Evolutionary conservation across 2,113 vertebrate genomes (phyloP).

Genomic region (Connochaetes taurinus): DNA sequence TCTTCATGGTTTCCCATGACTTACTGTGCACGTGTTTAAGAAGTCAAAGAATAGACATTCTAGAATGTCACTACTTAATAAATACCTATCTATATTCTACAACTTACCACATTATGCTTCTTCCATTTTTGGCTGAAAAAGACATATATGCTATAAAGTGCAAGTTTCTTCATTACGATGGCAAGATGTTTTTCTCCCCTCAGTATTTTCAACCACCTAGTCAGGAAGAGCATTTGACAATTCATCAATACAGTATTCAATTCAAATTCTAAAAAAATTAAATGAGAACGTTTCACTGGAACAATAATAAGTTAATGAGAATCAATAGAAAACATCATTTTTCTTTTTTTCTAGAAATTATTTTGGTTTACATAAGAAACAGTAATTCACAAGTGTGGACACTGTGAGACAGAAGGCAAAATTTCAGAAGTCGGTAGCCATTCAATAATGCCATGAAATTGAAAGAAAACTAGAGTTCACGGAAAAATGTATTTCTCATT

Average conservation of each 20-base stretch:
- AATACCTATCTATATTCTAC: neutral
- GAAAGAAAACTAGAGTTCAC: neutral
- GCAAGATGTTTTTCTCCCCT: neutral
- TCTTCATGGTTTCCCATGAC: neutral
- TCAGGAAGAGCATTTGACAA: neutral
- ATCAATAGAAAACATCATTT: neutral
- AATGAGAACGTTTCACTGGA: neutral
- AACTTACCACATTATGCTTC: neutral
- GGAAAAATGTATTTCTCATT: neutral
- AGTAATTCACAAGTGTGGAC: neutral
- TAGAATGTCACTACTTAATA: neutral
- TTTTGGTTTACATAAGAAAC: neutral
- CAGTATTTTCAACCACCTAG: neutral
- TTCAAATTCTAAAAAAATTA: slow-evolving; percentile 14
- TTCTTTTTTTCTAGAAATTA: neutral
- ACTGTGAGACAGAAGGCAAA: neutral
- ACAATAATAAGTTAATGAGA: neutral
- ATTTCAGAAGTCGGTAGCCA: neutral
- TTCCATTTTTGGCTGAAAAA: neutral
- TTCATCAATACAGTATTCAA: neutral
- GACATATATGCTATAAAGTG: neutral
- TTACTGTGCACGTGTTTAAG: neutral
- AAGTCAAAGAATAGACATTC: neutral
- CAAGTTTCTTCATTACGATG: neutral
- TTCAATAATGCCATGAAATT: neutral